These are phyloP conservation scores for Andricus curvator DNA, from an alignment of 2,888 invertebrate genomes.

Conservation along the genomic window DNA sequence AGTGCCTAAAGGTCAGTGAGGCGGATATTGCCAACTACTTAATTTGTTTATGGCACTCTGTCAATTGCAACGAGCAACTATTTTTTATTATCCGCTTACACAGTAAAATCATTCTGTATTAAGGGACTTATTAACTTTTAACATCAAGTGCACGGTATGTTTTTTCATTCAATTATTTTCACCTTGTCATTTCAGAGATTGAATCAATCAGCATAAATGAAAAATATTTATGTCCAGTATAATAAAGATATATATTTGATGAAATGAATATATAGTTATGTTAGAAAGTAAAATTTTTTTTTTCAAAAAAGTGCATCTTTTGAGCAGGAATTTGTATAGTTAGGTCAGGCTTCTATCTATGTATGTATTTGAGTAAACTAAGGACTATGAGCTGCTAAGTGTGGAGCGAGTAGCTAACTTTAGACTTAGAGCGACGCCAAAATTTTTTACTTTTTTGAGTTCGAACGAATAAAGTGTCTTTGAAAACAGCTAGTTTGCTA, in stretches of 20 bases:
- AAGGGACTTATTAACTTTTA: neutral
- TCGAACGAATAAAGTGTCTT: conserved; percentile 53
- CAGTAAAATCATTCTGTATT: neutral
- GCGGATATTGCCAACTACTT: conserved; percentile 33
- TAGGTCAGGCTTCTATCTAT: conserved; percentile 1
- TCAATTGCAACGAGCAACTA: conserved; percentile 15
- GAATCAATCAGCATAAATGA: neutral
- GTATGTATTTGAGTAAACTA: conserved; percentile 25
- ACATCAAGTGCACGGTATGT: neutral
- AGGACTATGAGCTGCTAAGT: conserved; percentile 38
- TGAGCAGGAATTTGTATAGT: neutral
- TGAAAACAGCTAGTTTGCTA: neutral
- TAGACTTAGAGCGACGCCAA: conserved; percentile 57
- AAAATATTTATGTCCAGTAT: neutral
- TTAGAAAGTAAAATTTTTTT: neutral
- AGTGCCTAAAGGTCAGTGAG: conserved; percentile 34
- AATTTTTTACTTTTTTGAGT: conserved; percentile 59
- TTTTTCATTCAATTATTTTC: neutral
- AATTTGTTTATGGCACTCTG: conserved; percentile 37
- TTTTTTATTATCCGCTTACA: neutral
- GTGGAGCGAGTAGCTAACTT: conserved; percentile 54
- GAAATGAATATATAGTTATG: neutral
- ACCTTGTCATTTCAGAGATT: neutral
- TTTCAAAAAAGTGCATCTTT: neutral
- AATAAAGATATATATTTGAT: neutral